Evolutionary conservation across 2,888 invertebrate species (phyloP).

Genomic region (Graphium colonna): DNA sequence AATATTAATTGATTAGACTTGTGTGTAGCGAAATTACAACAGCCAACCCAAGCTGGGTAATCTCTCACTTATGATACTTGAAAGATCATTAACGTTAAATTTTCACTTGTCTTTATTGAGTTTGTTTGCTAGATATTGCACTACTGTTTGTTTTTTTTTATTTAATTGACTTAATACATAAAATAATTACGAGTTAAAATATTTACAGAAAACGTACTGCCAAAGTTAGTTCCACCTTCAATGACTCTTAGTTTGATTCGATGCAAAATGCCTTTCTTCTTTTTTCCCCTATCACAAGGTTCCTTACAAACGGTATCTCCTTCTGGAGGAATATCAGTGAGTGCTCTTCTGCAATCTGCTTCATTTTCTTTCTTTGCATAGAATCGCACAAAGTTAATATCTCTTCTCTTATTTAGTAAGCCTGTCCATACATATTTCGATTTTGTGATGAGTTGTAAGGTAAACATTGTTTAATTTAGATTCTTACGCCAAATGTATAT

Average conservation of each 20-base stretch:
- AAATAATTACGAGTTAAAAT: neutral
- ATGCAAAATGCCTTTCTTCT: conserved; percentile 56
- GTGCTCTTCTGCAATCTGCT: conserved; percentile 51
- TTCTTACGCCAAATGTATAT: neutral
- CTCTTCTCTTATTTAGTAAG: conserved; percentile 29
- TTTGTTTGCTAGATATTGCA: no score
- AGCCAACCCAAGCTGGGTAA: no score
- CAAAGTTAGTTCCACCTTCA: conserved; percentile 70
- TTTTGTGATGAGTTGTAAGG: conserved; percentile 32
- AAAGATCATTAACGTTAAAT: no score
- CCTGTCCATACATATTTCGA: conserved; percentile 38
- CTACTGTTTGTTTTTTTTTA: no score
- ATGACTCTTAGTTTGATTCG: conserved; percentile 59
- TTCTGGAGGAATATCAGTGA: conserved; percentile 51
- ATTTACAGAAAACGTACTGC: conserved; percentile 47
- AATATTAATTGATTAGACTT: no score
- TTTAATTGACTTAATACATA: neutral
- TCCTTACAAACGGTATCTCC: conserved; percentile 47
- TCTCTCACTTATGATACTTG: no score
- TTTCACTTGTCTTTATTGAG: no score
- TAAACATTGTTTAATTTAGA: conserved; percentile 26
- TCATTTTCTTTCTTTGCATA: conserved; percentile 44
- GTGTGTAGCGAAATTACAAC: no score
- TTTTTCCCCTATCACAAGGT: conserved; percentile 45
- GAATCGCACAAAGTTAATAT: conserved; percentile 25